Conservation (phyloP, 2,888 invertebrate species). For the Ischnus inquisitorius region DNA sequence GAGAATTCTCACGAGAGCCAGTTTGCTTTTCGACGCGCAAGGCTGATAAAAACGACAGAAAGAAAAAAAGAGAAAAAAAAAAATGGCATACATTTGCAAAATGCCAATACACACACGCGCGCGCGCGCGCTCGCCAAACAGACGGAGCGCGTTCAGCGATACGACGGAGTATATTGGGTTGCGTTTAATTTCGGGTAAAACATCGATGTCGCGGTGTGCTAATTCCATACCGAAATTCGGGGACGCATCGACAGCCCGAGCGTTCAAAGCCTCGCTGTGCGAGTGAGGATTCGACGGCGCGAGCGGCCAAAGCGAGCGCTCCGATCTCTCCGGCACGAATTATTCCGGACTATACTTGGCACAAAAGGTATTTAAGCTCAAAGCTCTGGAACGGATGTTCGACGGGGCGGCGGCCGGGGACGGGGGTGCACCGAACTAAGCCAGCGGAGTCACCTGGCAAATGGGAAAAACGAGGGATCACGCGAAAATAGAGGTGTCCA, state of each 20-base stretch:
- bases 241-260: background rate
- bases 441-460: slow-evolving; percentile 10
- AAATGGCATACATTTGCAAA: background rate
- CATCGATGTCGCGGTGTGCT: slow-evolving; percentile 46
- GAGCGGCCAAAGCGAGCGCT: slow-evolving; percentile 2
- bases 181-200: slow-evolving; percentile 23
- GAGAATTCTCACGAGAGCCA: slow-evolving; percentile 29
- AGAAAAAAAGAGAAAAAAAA: background rate
- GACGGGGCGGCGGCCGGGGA: background rate
- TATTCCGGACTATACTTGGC: slow-evolving; percentile 13
- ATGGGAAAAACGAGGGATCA: background rate
- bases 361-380: slow-evolving; percentile 19
- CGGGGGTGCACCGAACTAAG: background rate
- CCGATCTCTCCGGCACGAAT: slow-evolving; percentile 4
- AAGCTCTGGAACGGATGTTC: slow-evolving; percentile 17
- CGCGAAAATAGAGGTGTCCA: slow-evolving; percentile 15
- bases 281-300: background rate
- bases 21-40: background rate
- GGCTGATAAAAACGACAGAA: background rate
- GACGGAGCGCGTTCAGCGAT: background rate
- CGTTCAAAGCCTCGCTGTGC: background rate
- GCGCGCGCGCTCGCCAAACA: background rate
- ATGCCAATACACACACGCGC: background rate
- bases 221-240: slow-evolving; percentile 40
- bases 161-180: background rate